These are phyloP conservation scores for Microdon myrmicae DNA, from an alignment of 2,888 invertebrate genomes.

Conservation along the genomic window DNA sequence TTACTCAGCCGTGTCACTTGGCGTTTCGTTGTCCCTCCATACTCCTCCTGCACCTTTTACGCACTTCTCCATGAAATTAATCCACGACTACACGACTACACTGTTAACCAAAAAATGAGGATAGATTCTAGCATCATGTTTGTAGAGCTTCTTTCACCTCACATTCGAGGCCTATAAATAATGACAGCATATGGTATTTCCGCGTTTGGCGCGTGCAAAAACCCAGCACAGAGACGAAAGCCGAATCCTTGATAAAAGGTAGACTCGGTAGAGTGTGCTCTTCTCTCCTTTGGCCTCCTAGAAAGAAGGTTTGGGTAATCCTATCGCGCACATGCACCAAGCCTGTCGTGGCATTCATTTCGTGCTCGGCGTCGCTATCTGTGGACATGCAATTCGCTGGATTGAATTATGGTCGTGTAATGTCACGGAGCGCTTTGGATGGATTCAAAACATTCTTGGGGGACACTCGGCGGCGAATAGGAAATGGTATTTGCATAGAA, in stretches of 20 bases:
- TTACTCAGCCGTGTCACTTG: too few species aligned
- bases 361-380: conserved; percentile 44
- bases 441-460: conserved; percentile 20
- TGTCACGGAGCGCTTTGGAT: conserved; percentile 24
- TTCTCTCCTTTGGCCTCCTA: conserved; percentile 1
- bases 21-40: too few species aligned
- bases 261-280: conserved; percentile 20
- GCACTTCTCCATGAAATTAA: too few species aligned
- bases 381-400: conserved; percentile 52
- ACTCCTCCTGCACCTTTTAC: too few species aligned
- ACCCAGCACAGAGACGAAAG: not conserved
- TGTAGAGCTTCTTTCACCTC: too few species aligned
- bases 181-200: conserved; percentile 50
- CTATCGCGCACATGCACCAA: conserved; percentile 17
- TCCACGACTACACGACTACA: too few species aligned
- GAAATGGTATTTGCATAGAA: conserved; percentile 30
- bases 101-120: too few species aligned
- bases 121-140: too few species aligned
- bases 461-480: conserved; percentile 10
- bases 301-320: conserved; percentile 33
- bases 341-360: conserved; percentile 37
- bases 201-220: conserved; percentile 32
- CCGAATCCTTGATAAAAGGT: conserved; percentile 34
- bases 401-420: conserved; percentile 45
- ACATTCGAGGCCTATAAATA: conserved; percentile 47